Conservation (phyloP, 2,113 vertebrate species). For the Tupaia chinensis region DNA sequence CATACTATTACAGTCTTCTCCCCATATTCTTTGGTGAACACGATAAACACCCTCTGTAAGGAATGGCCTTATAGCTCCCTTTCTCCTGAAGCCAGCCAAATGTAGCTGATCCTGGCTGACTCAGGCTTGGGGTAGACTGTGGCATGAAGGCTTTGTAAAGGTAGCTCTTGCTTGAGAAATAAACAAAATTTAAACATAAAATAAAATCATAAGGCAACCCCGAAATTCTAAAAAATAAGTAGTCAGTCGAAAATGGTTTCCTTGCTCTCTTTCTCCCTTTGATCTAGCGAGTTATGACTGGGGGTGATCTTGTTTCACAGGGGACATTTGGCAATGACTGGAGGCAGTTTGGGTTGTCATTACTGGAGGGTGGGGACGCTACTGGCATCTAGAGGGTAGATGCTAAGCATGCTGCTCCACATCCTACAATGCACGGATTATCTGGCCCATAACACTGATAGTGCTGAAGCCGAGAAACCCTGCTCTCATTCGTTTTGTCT, state of each 20-base stretch:
- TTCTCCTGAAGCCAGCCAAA: slow-evolving; percentile 56
- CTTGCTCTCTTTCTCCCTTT: neutral
- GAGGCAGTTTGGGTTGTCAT: neutral
- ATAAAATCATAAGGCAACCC: slow-evolving; percentile 32
- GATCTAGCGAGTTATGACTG: neutral
- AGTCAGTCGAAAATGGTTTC: neutral
- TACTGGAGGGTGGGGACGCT: neutral
- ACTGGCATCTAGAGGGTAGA: neutral
- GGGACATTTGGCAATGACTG: neutral
- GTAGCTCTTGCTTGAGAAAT: no score
- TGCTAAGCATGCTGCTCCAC: neutral
- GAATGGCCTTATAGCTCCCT: slow-evolving; percentile 42
- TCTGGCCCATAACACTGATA: neutral
- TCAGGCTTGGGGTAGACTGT: no score
- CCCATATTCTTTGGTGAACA: slow-evolving; percentile 22
- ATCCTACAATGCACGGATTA: neutral
- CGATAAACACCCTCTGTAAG: slow-evolving; percentile 63
- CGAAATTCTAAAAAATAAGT: slow-evolving; percentile 51
- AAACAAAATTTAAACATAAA: neutral
- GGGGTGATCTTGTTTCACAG: neutral
- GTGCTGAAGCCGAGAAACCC: neutral
- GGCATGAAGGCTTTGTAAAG: no score
- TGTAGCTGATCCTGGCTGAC: neutral
- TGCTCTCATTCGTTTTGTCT: neutral
- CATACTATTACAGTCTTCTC: slow-evolving; percentile 21